Evolutionary conservation across 2,888 invertebrate genomes (phyloP).

Genomic region (Calliphora vomitoria): DNA sequence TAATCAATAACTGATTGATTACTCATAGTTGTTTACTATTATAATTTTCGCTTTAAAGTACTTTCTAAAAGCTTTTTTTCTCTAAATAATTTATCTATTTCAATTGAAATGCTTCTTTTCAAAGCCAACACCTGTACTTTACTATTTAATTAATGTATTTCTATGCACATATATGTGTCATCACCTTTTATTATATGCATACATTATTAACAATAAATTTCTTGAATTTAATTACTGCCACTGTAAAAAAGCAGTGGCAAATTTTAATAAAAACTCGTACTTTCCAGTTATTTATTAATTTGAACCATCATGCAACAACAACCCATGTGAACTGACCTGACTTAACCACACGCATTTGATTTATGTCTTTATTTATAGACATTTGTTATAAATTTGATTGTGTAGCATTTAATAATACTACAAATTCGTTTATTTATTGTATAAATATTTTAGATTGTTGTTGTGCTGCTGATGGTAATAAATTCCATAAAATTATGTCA

Average conservation of each 20-base stretch:
- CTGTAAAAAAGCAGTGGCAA: not conserved
- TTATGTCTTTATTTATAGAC: conserved; percentile 35
- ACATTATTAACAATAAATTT: not conserved
- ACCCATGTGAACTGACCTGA: conserved; percentile 52
- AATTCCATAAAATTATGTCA: conserved; percentile 52
- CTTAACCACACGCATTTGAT: conserved; percentile 35
- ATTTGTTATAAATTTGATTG: conserved; percentile 28
- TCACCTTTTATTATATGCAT: not conserved
- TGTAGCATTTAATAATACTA: not conserved
- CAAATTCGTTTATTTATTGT: not conserved
- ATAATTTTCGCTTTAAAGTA: too few relatives aligned
- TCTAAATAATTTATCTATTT: too few relatives aligned
- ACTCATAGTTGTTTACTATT: too few relatives aligned
- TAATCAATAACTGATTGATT: too few relatives aligned
- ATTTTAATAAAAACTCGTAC: not conserved
- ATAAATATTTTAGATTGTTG: conserved; percentile 30
- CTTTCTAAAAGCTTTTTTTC: too few relatives aligned
- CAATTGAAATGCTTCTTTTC: not conserved
- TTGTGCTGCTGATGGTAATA: conserved; percentile 2
- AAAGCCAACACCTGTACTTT: not conserved
- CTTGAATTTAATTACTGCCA: not conserved
- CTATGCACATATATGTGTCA: not conserved
- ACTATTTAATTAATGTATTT: not conserved
- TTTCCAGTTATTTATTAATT: not conserved
- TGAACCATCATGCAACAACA: not conserved